Percentiles rank a stretch among this genome's conserved stretches.
Conservation (phyloP, 2,113 vertebrate species). For the Calyptomena viridis region DNA sequence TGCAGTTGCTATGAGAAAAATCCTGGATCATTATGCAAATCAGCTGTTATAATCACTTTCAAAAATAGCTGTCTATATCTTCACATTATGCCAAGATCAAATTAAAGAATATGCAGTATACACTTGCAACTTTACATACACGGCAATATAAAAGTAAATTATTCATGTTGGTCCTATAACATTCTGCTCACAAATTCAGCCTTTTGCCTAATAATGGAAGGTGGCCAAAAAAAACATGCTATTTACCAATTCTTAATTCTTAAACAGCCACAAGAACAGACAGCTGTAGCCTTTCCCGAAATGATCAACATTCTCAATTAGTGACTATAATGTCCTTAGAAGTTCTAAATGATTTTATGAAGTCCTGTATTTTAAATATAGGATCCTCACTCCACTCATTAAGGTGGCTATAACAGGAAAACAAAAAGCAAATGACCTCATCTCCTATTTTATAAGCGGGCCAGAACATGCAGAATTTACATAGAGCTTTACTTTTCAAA, state of each 20-base stretch:
- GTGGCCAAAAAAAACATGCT: not conserved
- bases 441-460: not conserved
- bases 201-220: not conserved
- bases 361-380: not conserved
- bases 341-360: not conserved
- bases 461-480: not conserved
- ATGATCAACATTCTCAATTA: not conserved
- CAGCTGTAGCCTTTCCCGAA: not conserved
- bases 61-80: conserved; percentile 32
- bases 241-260: conserved; percentile 11
- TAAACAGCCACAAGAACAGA: not conserved
- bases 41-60: not conserved
- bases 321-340: not conserved
- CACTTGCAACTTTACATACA: not conserved
- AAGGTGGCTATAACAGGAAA: not conserved
- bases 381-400: not conserved
- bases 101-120: conserved; percentile 3
- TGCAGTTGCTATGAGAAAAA: conserved; percentile 36
- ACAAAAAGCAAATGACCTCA: not conserved
- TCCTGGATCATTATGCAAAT: conserved; percentile 29
- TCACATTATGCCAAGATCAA: not conserved
- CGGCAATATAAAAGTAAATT: not conserved
- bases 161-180: not conserved
- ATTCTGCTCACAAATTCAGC: not conserved
- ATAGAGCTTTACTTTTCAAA: not conserved